Conservation (phyloP, 2,113 vertebrate species). For the Haplochromis burtoni region DNA sequence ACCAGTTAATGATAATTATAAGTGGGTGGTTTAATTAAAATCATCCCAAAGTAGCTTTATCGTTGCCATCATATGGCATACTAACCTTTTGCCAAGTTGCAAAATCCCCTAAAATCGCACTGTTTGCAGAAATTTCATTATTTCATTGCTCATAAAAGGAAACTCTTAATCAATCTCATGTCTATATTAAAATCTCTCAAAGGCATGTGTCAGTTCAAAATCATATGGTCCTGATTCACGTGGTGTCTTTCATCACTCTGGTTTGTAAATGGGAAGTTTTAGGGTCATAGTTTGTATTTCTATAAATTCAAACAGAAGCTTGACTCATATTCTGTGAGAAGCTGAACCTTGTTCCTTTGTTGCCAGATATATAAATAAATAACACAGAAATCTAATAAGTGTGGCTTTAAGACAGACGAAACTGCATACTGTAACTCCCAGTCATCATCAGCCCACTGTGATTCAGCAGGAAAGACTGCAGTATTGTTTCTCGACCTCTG, state of each 20-base stretch:
- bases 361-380: constrained; percentile 9
- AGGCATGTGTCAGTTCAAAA: not conserved
- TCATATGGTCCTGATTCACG: not conserved
- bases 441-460: constrained; percentile 35
- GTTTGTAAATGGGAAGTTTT: not conserved
- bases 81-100: not conserved
- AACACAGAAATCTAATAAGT: not conserved
- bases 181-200: not conserved
- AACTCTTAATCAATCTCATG: not conserved
- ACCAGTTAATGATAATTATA: not conserved
- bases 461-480: constrained; percentile 56
- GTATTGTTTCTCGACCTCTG: not conserved
- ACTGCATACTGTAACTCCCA: not conserved
- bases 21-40: not conserved
- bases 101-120: not conserved
- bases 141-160: not conserved
- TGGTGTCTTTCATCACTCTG: not conserved
- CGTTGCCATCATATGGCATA: not conserved
- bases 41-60: not conserved
- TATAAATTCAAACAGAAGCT: not conserved
- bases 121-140: not conserved
- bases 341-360: constrained; percentile 4
- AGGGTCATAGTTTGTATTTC: not conserved
- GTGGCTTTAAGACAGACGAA: not conserved
- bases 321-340: not conserved